Evolutionary conservation across 2,113 vertebrate genomes (phyloP).

Genomic region (Xenopus tropicalis): DNA sequence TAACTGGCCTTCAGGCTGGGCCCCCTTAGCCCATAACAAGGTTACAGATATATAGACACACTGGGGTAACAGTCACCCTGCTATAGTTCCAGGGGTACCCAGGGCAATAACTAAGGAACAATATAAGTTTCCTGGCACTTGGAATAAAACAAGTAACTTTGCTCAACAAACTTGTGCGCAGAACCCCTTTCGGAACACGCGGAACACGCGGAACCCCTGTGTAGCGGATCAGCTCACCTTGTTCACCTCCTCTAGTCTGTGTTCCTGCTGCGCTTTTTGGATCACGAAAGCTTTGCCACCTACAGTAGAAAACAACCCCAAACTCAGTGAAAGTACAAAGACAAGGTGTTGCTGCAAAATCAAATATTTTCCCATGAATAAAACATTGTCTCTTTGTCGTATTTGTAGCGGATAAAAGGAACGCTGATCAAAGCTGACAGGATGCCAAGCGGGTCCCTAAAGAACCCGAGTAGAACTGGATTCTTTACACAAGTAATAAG

Average conservation of each 20-base stretch:
- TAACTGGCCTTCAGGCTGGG: too few species aligned
- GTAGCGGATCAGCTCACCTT: constrained; percentile 64
- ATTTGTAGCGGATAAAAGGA: neutral
- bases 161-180: too few species aligned
- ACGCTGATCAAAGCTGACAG: neutral
- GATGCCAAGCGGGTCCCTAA: neutral
- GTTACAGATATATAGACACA: too few species aligned
- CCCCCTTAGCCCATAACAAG: too few species aligned
- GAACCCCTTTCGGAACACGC: too few species aligned
- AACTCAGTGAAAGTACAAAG: neutral
- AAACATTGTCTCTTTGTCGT: neutral
- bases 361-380: neutral
- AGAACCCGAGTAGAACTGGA: neutral
- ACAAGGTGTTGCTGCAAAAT: neutral
- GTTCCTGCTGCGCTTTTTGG: constrained; percentile 78
- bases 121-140: too few species aligned
- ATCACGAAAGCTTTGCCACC: constrained; percentile 82
- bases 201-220: too few species aligned
- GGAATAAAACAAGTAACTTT: too few species aligned
- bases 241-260: constrained; percentile 82
- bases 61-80: too few species aligned
- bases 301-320: constrained; percentile 55
- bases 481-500: constrained; percentile 1
- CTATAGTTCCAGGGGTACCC: too few species aligned
- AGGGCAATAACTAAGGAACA: too few species aligned